These are phyloP conservation scores for Procambarus virginalis DNA, from an alignment of 1,140 invertebrate genomes.

Conservation along the genomic window DNA sequence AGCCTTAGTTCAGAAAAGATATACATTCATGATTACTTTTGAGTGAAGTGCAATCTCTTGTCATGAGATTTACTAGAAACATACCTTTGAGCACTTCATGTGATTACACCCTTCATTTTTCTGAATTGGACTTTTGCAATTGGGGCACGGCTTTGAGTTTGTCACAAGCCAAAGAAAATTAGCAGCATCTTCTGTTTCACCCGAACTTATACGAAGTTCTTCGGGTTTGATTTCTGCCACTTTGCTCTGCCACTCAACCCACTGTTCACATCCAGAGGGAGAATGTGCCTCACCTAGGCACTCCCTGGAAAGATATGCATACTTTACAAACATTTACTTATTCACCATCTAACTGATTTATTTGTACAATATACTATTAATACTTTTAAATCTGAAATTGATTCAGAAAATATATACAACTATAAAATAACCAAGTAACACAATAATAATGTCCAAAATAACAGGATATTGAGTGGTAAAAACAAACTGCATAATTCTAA, in stretches of 20 bases:
- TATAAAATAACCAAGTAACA: no score
- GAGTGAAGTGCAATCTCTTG: no score
- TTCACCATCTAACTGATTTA: no score
- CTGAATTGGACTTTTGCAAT: constrained; percentile 84
- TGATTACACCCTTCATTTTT: constrained; percentile 88
- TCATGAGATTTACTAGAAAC: not conserved
- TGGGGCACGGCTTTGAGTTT: constrained; percentile 84
- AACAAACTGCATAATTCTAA: no score
- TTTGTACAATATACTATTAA: no score
- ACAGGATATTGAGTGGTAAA: no score
- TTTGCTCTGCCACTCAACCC: constrained; percentile 81
- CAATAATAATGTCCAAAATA: no score
- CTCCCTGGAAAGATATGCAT: constrained; percentile 73
- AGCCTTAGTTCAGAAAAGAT: no score
- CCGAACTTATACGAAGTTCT: constrained; percentile 78
- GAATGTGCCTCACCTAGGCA: constrained; percentile 83
- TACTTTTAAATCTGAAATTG: no score
- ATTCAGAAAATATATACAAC: no score
- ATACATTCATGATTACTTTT: no score
- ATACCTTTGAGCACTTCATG: constrained; percentile 85
- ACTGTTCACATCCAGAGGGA: constrained; percentile 81
- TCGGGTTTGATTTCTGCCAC: constrained; percentile 81
- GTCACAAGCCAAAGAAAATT: constrained; percentile 84
- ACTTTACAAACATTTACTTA: no score
- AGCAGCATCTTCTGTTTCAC: constrained; percentile 81